Conservation (phyloP, 1,140 invertebrate genomes). For the Pseudomyrmex cubaensis region DNA sequence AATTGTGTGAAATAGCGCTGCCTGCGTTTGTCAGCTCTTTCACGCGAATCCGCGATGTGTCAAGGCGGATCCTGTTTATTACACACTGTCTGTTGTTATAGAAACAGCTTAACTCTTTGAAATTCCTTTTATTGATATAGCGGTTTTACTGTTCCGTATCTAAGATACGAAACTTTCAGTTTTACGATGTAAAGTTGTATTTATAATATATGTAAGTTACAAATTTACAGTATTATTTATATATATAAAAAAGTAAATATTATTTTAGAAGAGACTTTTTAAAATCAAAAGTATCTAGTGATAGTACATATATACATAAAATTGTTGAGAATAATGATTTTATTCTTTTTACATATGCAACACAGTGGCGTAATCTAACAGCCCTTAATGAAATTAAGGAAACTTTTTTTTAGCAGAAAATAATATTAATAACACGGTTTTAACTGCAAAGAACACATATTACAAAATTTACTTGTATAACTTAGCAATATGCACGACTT, state of each 20-base stretch:
- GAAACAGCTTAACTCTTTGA: conserved; percentile 41
- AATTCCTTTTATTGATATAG: conserved; percentile 48
- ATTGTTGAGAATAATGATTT: neutral
- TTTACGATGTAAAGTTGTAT: neutral
- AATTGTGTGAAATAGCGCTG: neutral
- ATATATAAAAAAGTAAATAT: conserved; percentile 4
- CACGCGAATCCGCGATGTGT: neutral
- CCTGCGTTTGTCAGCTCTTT: neutral
- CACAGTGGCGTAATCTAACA: neutral
- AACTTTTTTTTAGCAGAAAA: neutral
- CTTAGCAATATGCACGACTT: neutral
- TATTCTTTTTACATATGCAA: neutral
- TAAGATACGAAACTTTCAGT: conserved; percentile 23
- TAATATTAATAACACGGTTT: neutral
- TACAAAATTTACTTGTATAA: neutral
- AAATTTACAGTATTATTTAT: conserved; percentile 4
- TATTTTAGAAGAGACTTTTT: neutral
- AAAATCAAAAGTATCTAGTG: neutral
- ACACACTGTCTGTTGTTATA: conserved; percentile 37
- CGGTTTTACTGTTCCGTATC: conserved; percentile 29
- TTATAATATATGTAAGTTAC: neutral
- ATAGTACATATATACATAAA: too few species aligned
- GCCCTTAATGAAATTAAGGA: neutral
- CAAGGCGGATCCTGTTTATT: conserved; percentile 10
- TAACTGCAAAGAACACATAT: neutral